These are phyloP conservation scores for Selenia dentaria DNA, from an alignment of 2,888 invertebrate genomes.

Conservation along the genomic window DNA sequence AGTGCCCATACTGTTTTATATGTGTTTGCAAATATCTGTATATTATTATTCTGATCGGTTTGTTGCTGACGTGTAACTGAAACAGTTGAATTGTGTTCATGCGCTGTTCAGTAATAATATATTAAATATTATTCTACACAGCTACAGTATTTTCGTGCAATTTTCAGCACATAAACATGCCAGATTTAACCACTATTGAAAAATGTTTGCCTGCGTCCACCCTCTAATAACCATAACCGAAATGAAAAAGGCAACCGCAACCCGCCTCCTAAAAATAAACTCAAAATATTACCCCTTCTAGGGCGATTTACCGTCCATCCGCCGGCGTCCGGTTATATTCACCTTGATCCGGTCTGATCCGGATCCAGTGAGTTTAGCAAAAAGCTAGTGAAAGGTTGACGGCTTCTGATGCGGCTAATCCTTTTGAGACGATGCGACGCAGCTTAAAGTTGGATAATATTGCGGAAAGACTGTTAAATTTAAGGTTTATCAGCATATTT, in stretches of 20 bases:
- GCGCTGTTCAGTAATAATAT: too few relatives aligned
- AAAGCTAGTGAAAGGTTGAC: slow-evolving; percentile 42
- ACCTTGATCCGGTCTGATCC: slow-evolving; percentile 42
- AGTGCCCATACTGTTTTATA: too few relatives aligned
- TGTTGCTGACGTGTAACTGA: too few relatives aligned
- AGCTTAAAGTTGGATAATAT: background rate
- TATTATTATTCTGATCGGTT: too few relatives aligned
- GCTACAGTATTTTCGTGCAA: too few relatives aligned
- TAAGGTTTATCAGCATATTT: too few relatives aligned
- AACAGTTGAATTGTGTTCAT: too few relatives aligned
- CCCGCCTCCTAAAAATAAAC: slow-evolving; percentile 36
- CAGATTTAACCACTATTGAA: slow-evolving; percentile 5
- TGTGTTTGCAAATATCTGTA: too few relatives aligned
- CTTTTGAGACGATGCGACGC: slow-evolving; percentile 26
- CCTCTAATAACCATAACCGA: slow-evolving; percentile 24
- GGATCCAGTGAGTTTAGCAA: slow-evolving; percentile 38
- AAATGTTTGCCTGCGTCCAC: slow-evolving; percentile 10
- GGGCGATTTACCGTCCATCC: slow-evolving; percentile 39
- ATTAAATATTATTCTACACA: too few relatives aligned
- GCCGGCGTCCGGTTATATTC: slow-evolving; percentile 42
- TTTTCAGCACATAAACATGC: background rate
- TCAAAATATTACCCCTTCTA: slow-evolving; percentile 39
- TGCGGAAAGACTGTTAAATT: too few relatives aligned
- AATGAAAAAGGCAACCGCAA: slow-evolving; percentile 28
- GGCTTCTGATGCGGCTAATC: slow-evolving; percentile 39